Base-by-base conservation (phyloP, 2,888 invertebrate genomes). In the Cotesia congregata region DNA sequence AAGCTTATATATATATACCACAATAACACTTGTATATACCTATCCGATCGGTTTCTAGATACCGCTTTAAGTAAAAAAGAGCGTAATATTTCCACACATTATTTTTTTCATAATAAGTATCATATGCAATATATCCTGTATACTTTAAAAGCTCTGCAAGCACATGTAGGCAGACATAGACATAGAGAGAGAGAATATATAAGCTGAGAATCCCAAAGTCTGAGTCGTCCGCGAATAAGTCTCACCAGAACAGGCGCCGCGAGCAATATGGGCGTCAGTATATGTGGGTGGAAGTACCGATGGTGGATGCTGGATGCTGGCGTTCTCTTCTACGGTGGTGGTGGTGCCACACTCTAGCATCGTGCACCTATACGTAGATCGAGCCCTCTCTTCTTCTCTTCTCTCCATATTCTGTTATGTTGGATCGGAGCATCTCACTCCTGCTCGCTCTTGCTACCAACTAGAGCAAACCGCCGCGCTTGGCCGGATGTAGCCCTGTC, bases 401-500 rank as follows among this genome's bases (percentile, higher is more conserved):
- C 12, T 60, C 67, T 67, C 67, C 15, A 30, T 67, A 50, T 73
- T 38, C 50, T 7, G 59, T 73, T 67, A 50, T 50, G 67, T 67
- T 59, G 67, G 38, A 65, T 67, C 67, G 15, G 67, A 67, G 30
- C 72, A 40, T 67, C 72, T 72, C 72, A 17, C 62, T 59, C 71
- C 60, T 65, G 38, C 40, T 40, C 71, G 6, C 65, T 17, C 9
- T n/a, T 50, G 50, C 50, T 50, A 50, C 50, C 50, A 50, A 50
- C 50, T 50, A 50, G 50, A 38, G n/a, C 50, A 64, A 67, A 17
- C 60, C 64, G 40, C 61, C 69, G 50, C 69, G 62, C 64, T 68
- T 59, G 64, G 68, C 86, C 86, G 87, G 86, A 87, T 88, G 87
- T 87, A 86, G 88, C 87, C 85, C 87, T 88, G 88, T 88, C 89